Evolutionary conservation across 2,888 invertebrate genomes (phyloP).

Genomic region (Rhagonycha fulva): DNA sequence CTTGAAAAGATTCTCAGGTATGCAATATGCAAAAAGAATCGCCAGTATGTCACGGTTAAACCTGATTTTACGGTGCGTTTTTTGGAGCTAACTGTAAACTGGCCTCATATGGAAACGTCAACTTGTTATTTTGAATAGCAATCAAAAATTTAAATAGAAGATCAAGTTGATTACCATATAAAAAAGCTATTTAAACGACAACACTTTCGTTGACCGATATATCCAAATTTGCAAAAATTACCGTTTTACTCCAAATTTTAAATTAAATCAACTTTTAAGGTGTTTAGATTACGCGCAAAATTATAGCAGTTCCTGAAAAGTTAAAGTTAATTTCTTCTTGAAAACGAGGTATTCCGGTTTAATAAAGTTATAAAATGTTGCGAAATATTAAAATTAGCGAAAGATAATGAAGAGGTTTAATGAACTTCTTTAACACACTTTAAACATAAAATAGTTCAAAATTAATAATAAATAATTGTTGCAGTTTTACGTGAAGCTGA

Average conservation of each 20-base stretch:
- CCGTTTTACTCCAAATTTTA: not conserved
- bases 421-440: conserved; percentile 21
- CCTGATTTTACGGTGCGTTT: not conserved
- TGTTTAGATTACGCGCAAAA: not conserved
- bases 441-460: not conserved
- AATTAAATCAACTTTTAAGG: not conserved
- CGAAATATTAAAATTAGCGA: conserved; percentile 12
- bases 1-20: not conserved
- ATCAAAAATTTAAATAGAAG: not conserved
- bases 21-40: not conserved
- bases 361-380: conserved; percentile 15
- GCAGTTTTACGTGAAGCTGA: not conserved
- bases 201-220: not conserved
- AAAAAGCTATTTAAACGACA: not conserved
- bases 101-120: not conserved
- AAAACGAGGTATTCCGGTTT: conserved; percentile 27
- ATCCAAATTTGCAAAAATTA: not conserved
- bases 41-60: not conserved
- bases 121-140: not conserved
- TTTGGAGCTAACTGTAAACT: not conserved
- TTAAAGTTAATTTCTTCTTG: not conserved
- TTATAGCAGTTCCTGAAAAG: not conserved
- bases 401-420: conserved; percentile 17
- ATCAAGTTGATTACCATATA: not conserved
- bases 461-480: not conserved